Conservation (phyloP, 2,113 vertebrate genomes). For the Zingel zingel region DNA sequence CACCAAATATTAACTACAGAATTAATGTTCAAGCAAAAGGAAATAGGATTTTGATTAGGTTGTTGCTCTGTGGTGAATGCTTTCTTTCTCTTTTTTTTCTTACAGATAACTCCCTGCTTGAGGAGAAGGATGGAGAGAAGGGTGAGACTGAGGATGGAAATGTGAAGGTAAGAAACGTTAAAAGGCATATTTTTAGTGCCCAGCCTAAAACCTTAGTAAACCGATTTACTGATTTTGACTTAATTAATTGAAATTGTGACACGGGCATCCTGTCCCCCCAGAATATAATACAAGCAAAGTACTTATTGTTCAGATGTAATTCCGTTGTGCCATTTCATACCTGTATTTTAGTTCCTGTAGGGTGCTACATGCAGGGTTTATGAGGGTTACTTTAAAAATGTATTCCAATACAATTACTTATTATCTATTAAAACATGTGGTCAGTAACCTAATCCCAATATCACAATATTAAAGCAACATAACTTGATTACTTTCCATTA, state of each 20-base stretch:
- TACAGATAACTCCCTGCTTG: slow-evolving; percentile 75
- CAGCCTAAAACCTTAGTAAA: background rate
- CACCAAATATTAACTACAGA: background rate
- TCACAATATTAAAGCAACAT: no score
- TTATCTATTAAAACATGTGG: no score
- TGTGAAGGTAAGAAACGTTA: slow-evolving; percentile 67
- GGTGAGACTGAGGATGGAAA: slow-evolving; percentile 79
- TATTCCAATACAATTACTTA: no score
- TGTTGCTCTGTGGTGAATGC: background rate
- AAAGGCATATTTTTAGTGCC: background rate
- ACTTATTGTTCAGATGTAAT: background rate
- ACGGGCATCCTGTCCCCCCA: background rate
- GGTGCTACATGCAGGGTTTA: no score
- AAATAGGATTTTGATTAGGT: background rate
- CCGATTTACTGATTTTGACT: no score
- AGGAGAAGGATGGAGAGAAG: slow-evolving; percentile 81
- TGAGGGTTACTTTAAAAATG: no score
- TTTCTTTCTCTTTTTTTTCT: background rate
- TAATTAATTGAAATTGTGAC: background rate
- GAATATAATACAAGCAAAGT: background rate
- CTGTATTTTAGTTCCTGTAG: no score
- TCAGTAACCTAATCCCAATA: no score
- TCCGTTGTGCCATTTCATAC: background rate
- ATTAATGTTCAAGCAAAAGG: background rate
- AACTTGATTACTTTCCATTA: no score